These are phyloP conservation scores for Vireo altiloquus DNA, from an alignment of 2,113 vertebrate genomes.

Conservation along the genomic window DNA sequence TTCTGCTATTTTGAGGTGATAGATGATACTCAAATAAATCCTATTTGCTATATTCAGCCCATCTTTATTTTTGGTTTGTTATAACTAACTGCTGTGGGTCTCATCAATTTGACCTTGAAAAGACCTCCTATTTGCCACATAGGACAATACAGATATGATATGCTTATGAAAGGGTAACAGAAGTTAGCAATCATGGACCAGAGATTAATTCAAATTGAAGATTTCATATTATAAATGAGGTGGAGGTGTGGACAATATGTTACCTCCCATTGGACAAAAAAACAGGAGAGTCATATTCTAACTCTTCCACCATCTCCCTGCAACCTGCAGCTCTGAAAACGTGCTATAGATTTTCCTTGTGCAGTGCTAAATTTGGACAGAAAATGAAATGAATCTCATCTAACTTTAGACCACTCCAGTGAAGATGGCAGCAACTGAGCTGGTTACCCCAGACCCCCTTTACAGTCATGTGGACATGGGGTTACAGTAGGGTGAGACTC, in stretches of 20 bases:
- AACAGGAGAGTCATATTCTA: not conserved
- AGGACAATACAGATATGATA: not conserved
- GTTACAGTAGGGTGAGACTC: not conserved
- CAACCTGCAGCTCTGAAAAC: not conserved
- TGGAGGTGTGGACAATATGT: not conserved
- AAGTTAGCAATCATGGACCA: not conserved
- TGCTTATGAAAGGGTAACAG: not conserved
- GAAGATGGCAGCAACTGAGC: not conserved
- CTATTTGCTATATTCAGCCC: conserved; percentile 35
- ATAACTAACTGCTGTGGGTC: not conserved
- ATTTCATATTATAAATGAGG: not conserved
- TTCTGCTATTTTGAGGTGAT: conserved; percentile 56
- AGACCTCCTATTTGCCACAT: not conserved
- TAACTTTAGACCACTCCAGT: not conserved
- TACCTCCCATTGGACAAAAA: not conserved
- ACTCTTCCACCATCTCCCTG: not conserved
- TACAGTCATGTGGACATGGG: not conserved
- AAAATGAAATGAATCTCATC: not conserved
- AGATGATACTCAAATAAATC: conserved; percentile 51
- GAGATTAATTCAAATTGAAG: not conserved
- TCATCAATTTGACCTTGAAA: not conserved
- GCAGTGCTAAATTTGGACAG: not conserved
- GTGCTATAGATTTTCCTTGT: not conserved
- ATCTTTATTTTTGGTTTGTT: conserved; percentile 44
- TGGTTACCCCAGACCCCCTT: not conserved